Conservation (phyloP, 2,888 invertebrate genomes). For the Podabrus alpinus region DNA sequence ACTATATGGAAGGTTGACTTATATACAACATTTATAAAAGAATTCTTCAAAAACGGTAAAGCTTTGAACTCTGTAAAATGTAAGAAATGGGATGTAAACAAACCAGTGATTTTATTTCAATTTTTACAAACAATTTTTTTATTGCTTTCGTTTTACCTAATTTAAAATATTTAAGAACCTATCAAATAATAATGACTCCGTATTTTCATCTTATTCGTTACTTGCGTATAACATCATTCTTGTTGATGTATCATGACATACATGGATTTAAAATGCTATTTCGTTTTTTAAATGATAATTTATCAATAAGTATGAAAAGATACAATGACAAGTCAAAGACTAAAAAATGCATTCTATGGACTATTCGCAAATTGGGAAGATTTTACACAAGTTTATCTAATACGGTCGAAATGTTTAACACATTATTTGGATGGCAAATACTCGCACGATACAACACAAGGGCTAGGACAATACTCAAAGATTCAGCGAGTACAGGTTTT, state of each 20-base stretch:
- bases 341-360: neutral
- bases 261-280: neutral
- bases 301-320: neutral
- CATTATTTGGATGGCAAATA: neutral
- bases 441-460: no score
- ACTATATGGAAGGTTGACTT: neutral
- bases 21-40: neutral
- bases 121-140: neutral
- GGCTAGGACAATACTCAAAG: no score
- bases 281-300: neutral
- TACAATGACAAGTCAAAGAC: neutral
- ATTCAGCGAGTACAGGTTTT: no score
- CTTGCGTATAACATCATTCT: neutral
- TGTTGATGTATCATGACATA: neutral
- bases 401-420: neutral
- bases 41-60: neutral
- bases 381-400: neutral
- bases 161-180: neutral
- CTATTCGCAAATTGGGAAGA: neutral
- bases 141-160: neutral
- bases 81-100: neutral
- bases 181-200: no score
- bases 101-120: neutral
- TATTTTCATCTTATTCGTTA: rapidly evolving
- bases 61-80: neutral